phyloP scores from a whole-genome alignment of 2,888 invertebrate species.

The Ichneumoninae sp. region DNA sequence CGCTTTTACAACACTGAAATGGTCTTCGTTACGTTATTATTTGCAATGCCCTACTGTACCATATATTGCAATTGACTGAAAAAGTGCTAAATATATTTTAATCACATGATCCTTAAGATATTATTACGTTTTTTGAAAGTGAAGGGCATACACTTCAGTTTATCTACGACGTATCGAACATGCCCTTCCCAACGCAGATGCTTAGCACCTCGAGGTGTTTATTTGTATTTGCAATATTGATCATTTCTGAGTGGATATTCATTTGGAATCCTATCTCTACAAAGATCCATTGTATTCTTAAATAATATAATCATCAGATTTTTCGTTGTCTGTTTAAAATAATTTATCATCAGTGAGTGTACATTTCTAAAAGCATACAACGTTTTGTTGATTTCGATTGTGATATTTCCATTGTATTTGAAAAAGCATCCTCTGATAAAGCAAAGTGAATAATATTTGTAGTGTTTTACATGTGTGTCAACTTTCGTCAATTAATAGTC shows the following conservation, averaged over 20 bases:
- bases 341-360: too few relatives aligned
- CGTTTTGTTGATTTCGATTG: too few relatives aligned
- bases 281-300: too few relatives aligned
- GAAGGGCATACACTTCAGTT: slow-evolving; percentile 15
- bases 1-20: background rate
- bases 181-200: background rate
- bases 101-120: background rate
- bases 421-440: background rate
- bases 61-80: background rate
- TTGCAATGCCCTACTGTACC: background rate
- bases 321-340: too few relatives aligned
- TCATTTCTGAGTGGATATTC: background rate
- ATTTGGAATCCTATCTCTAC: too few relatives aligned
- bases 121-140: background rate
- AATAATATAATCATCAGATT: too few relatives aligned
- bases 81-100: background rate
- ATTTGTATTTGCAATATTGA: background rate
- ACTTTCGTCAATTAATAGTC: background rate
- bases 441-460: background rate
- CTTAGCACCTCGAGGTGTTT: background rate
- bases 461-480: background rate
- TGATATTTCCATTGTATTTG: too few relatives aligned
- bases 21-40: background rate
- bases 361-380: too few relatives aligned
- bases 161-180: background rate